Conservation (phyloP, 1,140 invertebrate species). For the Ridgeia piscesae region DNA sequence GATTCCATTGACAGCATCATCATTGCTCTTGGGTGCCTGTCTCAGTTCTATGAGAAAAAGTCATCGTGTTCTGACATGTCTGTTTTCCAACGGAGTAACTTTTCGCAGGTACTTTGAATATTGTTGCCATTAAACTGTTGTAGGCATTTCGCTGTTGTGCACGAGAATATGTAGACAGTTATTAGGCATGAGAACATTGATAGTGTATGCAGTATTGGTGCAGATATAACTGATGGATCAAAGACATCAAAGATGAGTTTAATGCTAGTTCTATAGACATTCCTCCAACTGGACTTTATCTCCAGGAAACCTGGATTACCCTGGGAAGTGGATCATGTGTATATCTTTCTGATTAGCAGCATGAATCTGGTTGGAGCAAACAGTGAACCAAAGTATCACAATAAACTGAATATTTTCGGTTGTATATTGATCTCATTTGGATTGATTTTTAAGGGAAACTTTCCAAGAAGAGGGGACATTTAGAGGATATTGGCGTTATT, state of each 20-base stretch:
- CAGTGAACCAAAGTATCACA: not conserved
- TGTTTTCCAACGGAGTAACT: not conserved
- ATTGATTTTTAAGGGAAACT: not conserved
- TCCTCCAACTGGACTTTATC: not conserved
- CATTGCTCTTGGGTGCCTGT: not conserved
- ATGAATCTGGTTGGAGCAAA: not conserved
- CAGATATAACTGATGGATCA: not conserved
- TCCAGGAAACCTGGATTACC: not conserved
- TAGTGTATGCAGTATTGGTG: not conserved
- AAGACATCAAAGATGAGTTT: not conserved
- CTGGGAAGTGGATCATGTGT: not conserved
- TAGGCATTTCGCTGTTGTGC: not conserved
- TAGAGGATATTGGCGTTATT: not conserved
- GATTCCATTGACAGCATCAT: not conserved
- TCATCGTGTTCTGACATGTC: not conserved
- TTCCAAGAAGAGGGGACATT: not conserved
- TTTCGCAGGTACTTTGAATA: not conserved
- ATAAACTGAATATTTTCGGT: not conserved
- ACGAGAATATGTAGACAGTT: not conserved
- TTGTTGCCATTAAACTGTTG: not conserved
- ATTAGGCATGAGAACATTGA: not conserved
- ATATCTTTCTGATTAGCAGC: not conserved
- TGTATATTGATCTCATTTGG: not conserved
- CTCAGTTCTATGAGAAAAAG: not conserved
- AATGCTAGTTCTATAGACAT: not conserved